phyloP scores from a whole-genome alignment of 2,888 invertebrate genomes.

The Diplazon laetatorius region DNA sequence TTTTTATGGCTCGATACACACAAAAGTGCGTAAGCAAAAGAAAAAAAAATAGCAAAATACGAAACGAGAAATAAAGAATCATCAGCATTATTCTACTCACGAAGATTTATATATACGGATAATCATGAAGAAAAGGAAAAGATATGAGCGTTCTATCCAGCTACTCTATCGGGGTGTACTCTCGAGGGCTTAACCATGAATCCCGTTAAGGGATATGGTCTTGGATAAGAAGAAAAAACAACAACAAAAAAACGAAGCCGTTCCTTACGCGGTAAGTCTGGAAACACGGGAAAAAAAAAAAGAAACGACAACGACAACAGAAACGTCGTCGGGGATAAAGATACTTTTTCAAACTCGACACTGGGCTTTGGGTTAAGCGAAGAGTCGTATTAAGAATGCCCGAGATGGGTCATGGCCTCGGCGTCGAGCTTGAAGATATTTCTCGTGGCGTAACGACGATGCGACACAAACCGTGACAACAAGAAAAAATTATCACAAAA shows the following conservation, averaged over 20 bases:
- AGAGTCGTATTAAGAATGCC: constrained; percentile 74
- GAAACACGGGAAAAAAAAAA: constrained; percentile 42
- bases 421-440: constrained; percentile 2
- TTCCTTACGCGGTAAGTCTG: constrained; percentile 47
- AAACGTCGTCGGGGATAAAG: constrained; percentile 27
- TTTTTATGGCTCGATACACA: constrained; percentile 4
- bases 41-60: not conserved
- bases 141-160: constrained; percentile 56
- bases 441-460: not conserved
- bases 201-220: constrained; percentile 38
- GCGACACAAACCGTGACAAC: constrained; percentile 1
- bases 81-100: constrained; percentile 39
- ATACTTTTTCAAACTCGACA: constrained; percentile 68
- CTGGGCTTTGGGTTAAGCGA: constrained; percentile 73
- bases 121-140: constrained; percentile 33
- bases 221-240: constrained; percentile 42
- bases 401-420: constrained; percentile 1
- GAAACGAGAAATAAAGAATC: constrained; percentile 48
- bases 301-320: constrained; percentile 28
- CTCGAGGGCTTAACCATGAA: constrained; percentile 41
- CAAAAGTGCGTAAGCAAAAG: constrained; percentile 7
- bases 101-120: constrained; percentile 20
- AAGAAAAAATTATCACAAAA: constrained; percentile 26
- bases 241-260: too few species aligned
- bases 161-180: constrained; percentile 46